Base-by-base conservation (phyloP, 2,888 invertebrate species). In the Lasioglossum marginatum region DNA sequence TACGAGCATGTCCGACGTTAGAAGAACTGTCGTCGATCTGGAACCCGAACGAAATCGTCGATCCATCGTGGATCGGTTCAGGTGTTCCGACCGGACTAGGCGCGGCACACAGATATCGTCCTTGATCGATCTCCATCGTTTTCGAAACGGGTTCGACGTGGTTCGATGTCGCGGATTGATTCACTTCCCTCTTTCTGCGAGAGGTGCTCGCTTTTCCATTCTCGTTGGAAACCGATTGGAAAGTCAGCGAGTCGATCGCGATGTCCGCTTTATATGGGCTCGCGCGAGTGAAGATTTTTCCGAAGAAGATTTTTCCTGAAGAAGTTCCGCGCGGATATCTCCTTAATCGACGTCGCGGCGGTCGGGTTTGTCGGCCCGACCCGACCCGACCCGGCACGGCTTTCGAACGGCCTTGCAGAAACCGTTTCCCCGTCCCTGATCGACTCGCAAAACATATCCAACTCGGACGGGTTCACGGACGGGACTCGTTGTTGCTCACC, bases 181-280 rank as follows among this genome's bases (percentile, higher is more conserved):
- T 92, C 92, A 91, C 91, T 92, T 92, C 92, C 92, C 91, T 90
- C 89, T 92, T 37, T 89, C 57, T 23, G 87, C 87, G 77, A 86
- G 86, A 8, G 19, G 34, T 34, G 34, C 66, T 34, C 37, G 23
- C 68, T 92, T 89, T 87, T 88, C 91, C 90, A 92, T 92, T 89
- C 87, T 90, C 88, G 88, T 88, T 87, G 84, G 89, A 87, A 90
- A 91, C 86, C 87, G 86, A 90, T 91, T 92, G 85, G 92, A 92
- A 92, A 92, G 92, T 92, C 86, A n/a, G 52, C 88, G 77, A 88
- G 82, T 87, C 82, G 83, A 82, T 83, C 82, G 86, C 83, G 86
- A 23, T n/a, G 52, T 81, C 81, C 76, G 43, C 31, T 81, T 10
- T 83, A 83, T 85, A 87, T 72, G 82, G 82, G 34, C 66, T 57